phyloP scores from a whole-genome alignment of 2,113 vertebrate genomes.

The Ariopsis seemanni region DNA sequence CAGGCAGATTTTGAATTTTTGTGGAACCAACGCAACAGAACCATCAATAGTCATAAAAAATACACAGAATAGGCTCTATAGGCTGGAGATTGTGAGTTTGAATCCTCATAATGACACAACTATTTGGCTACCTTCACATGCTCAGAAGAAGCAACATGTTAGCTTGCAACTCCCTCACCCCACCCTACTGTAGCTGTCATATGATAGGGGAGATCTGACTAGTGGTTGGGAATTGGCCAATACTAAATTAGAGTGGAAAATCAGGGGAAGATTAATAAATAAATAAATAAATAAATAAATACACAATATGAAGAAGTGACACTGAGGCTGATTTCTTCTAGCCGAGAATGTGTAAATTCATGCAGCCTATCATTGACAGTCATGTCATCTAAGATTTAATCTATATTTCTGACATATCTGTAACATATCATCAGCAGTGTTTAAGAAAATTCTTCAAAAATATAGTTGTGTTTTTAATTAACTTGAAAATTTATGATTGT shows the following conservation, averaged over 20 bases:
- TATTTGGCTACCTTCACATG: not conserved
- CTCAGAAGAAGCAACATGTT: no score
- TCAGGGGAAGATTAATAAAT: not conserved
- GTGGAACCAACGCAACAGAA: not conserved
- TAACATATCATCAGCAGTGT: not conserved
- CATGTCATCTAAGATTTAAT: not conserved
- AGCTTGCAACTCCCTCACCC: not conserved
- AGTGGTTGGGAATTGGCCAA: not conserved
- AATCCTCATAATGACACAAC: not conserved
- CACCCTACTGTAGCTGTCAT: not conserved
- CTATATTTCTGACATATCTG: not conserved
- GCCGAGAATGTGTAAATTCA: not conserved
- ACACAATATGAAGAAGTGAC: not conserved
- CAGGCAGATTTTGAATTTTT: not conserved
- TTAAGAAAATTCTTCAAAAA: not conserved
- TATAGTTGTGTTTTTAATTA: not conserved
- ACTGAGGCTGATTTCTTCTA: not conserved
- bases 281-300: not conserved
- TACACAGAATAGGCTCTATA: not conserved
- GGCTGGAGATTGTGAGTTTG: not conserved
- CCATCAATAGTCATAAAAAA: not conserved
- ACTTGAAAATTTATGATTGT: not conserved
- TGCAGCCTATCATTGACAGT: not conserved
- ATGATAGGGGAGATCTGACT: not conserved
- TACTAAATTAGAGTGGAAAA: not conserved